These are phyloP conservation scores for Crotalus viridis DNA, from an alignment of 2,113 vertebrate genomes.

Conservation along the genomic window DNA sequence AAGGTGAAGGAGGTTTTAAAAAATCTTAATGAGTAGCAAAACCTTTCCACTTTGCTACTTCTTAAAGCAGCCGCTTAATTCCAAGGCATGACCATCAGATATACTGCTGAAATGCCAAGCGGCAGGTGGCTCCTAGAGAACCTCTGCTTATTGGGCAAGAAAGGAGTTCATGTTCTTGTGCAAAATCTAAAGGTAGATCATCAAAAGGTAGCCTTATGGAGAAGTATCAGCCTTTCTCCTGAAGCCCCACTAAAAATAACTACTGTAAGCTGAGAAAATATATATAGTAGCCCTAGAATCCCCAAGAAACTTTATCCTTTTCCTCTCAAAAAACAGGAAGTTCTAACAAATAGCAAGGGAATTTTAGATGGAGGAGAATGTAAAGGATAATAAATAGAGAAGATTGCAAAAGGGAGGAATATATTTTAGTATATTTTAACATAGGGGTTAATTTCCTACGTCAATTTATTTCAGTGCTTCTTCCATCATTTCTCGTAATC, in stretches of 20 bases:
- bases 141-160: background rate
- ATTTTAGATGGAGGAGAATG: background rate
- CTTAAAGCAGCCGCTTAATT: background rate
- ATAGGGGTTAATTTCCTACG: background rate
- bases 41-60: background rate
- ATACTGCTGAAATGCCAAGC: background rate
- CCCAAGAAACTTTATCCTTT: background rate
- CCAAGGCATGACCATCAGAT: background rate
- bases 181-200: background rate
- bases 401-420: background rate
- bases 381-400: background rate
- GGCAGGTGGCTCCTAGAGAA: no score
- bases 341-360: background rate
- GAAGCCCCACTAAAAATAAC: background rate
- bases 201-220: background rate
- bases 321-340: background rate
- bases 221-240: background rate
- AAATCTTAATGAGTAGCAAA: background rate
- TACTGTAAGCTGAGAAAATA: background rate
- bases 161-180: background rate
- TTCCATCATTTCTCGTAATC: background rate
- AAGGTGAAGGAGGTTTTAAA: background rate
- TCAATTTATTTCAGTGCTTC: background rate
- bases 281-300: background rate
- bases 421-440: background rate